Conservation (phyloP, 1,140 invertebrate species). For the Micrasema longulum region DNA sequence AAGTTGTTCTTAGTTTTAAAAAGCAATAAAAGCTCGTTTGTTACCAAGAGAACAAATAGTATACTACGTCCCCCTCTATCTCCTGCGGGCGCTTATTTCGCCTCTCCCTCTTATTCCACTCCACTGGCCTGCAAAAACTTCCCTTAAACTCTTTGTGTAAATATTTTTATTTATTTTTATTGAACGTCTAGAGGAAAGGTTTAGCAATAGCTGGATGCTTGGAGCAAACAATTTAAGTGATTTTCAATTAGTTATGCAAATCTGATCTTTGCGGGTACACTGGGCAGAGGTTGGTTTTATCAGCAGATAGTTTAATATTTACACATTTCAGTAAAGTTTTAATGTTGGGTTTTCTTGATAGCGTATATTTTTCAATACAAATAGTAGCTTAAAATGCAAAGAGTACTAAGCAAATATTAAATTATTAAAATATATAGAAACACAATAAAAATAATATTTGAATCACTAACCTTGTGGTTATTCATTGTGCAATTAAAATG, state of each 20-base stretch:
- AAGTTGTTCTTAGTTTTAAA: slow-evolving; percentile 50
- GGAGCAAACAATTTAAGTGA: slow-evolving; percentile 13
- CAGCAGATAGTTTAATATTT: too few species aligned
- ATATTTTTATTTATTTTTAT: slow-evolving; percentile 43
- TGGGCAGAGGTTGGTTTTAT: too few species aligned
- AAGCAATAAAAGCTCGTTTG: slow-evolving; percentile 55
- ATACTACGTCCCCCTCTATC: slow-evolving; percentile 39
- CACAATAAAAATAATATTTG: too few species aligned
- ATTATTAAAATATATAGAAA: too few species aligned
- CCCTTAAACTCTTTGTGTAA: slow-evolving; percentile 41
- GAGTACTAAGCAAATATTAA: too few species aligned
- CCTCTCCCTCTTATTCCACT: slow-evolving; percentile 35
- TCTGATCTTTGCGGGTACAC: not conserved
- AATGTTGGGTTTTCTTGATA: too few species aligned
- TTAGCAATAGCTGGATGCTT: not conserved
- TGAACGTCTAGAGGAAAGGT: slow-evolving; percentile 23
- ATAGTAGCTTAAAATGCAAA: too few species aligned
- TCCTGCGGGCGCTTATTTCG: slow-evolving; percentile 6
- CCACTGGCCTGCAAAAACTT: slow-evolving; percentile 26
- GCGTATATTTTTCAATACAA: too few species aligned
- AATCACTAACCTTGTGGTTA: too few species aligned
- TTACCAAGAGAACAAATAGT: slow-evolving; percentile 52
- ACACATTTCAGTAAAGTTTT: too few species aligned
- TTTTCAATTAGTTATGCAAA: slow-evolving; percentile 2
- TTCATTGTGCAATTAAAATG: too few species aligned